These are phyloP conservation scores for Sinocyclocheilus rhinocerous DNA, from an alignment of 2,113 vertebrate species.

Conservation along the genomic window DNA sequence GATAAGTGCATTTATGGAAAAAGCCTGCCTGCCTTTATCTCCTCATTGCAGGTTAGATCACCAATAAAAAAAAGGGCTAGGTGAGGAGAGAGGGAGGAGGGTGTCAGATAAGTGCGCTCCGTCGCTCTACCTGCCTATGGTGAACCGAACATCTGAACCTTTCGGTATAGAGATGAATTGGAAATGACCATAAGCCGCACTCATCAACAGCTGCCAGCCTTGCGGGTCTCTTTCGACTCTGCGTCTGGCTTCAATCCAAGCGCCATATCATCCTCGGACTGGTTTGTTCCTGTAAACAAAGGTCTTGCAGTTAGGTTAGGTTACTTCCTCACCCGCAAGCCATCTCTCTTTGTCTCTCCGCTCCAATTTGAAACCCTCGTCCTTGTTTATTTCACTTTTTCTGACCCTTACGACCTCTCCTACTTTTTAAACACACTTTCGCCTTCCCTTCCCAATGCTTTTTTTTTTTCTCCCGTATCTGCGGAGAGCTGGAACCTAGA, in stretches of 20 bases:
- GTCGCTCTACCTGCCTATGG: conserved; percentile 25
- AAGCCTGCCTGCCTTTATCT: conserved; percentile 74
- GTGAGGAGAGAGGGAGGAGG: conserved; percentile 5
- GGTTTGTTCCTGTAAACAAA: conserved; percentile 4
- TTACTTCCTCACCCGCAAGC: neutral
- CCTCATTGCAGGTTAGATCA: conserved; percentile 76
- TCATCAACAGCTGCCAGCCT: conserved; percentile 32
- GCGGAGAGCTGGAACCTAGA: conserved; percentile 46
- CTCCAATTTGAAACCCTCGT: too few relatives aligned
- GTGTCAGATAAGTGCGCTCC: conserved; percentile 28
- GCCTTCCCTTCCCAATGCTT: neutral
- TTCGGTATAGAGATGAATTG: conserved; percentile 18
- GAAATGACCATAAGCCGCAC: conserved; percentile 27
- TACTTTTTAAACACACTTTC: neutral
- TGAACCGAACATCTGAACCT: conserved; percentile 22
- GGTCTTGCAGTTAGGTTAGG: conserved; percentile 15
- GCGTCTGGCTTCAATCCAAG: neutral
- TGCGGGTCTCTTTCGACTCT: neutral
- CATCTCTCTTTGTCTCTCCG: neutral
- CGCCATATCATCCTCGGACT: neutral
- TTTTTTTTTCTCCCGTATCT: conserved; percentile 40
- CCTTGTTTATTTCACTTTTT: conserved; percentile 1
- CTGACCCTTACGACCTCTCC: neutral
- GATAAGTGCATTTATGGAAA: conserved; percentile 79
- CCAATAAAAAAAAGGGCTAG: conserved; percentile 71